Evolutionary conservation across 2,113 vertebrate genomes (phyloP), one percentile per base, ranked within the genome.

Genomic region (Gymnorhina tibicen): DNA sequence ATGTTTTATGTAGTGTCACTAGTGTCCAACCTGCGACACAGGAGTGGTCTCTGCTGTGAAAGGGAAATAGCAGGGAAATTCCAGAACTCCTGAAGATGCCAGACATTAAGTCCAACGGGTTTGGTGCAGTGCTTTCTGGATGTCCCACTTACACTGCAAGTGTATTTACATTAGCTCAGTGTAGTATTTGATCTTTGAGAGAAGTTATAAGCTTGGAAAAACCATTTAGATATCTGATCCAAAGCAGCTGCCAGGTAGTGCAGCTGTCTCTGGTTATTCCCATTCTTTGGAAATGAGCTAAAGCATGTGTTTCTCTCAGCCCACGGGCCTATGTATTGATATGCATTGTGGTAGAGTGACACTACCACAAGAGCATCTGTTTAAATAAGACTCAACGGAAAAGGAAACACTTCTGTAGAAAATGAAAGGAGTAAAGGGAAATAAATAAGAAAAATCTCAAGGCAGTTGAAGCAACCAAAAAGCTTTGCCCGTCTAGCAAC

Each of bases 291-390:
- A 66, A 52, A 62, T 4, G 7, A 80, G 13, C 2, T 77, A 15
- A 79, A 86, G 7, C 13, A 6, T 12, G 13, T 10, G 7, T 44
- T 77, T 74, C 49, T 64, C 18, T 74, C 16, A 69, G 19, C 11
- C 47, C 19, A 47, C 2, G 5, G 21, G 5, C 2, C 1, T 13
- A 18, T 1, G 1, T 22, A 70, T 24, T 20, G 8, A 46, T 35
- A 14, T 15, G 4, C 7, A 13, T 12, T 84, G 24, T 30, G n/a
- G 7, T 39, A 87, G 21, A 87, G 56, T 5, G 21, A 60, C 16
- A 52, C 63, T 37, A 47, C 17, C 14, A 49, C 24, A 58, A 55
- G 18, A 50, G 6, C 59, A 63, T 47, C 39, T 60, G 28, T 76
- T 83, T 66, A 52, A 74, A 49, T 19, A 87, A 55, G 22, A 75